Conservation (phyloP, 2,888 invertebrate genomes). For the Tribolium freemani region DNA sequence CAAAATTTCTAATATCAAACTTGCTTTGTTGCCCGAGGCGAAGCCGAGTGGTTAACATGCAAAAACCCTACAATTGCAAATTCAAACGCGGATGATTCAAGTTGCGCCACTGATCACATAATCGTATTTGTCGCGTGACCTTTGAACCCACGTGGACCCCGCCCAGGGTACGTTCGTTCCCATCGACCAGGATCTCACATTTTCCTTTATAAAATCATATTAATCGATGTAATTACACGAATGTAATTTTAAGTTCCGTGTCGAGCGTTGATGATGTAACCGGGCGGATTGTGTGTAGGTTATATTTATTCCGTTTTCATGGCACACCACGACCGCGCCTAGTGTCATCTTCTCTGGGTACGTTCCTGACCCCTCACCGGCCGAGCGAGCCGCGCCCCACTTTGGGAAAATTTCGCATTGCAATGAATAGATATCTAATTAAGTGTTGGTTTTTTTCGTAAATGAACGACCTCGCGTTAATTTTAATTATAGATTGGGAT, state of each 20-base stretch:
- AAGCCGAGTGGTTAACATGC: too few relatives aligned
- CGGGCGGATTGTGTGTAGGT: slow-evolving; percentile 39
- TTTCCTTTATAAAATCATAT: slow-evolving; percentile 7
- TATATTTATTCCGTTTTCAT: slow-evolving; percentile 47
- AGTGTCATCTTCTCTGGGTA: slow-evolving; percentile 52
- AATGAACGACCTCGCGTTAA: slow-evolving; percentile 32
- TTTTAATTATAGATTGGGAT: slow-evolving; percentile 29
- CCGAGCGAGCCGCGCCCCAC: slow-evolving; percentile 12
- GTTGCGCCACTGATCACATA: slow-evolving; percentile 8
- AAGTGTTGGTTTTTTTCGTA: slow-evolving; percentile 15
- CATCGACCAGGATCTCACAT: slow-evolving; percentile 27
- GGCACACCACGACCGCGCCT: slow-evolving; percentile 55
- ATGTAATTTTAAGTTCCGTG: slow-evolving; percentile 16
- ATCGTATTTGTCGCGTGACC: slow-evolving; percentile 13
- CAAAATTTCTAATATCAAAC: too few relatives aligned
- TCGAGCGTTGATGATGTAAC: slow-evolving; percentile 28
- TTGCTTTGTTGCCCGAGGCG: too few relatives aligned
- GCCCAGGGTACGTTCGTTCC: slow-evolving; percentile 9
- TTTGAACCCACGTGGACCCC: slow-evolving; percentile 16
- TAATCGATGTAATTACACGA: slow-evolving; percentile 2
- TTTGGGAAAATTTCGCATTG: slow-evolving; percentile 9
- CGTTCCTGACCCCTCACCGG: background rate
- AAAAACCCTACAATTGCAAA: too few relatives aligned
- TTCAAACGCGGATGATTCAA: too few relatives aligned
- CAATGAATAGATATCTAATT: slow-evolving; percentile 5